Evolutionary conservation across 1,140 invertebrate genomes (phyloP).

Genomic region (Drosophila busckii): DNA sequence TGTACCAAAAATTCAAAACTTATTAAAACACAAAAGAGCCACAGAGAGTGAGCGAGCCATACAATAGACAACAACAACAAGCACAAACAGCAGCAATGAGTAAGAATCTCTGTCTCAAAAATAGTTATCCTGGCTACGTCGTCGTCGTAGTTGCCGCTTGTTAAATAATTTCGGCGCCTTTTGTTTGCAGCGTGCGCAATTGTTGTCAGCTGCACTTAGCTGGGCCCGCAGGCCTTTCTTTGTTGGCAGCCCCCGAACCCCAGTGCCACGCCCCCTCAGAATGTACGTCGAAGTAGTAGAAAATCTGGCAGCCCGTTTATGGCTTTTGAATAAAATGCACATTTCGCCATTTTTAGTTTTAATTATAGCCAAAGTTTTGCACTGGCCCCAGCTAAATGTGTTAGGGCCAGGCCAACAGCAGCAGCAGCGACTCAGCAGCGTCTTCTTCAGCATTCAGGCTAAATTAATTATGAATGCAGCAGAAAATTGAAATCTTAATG

Average conservation of each 20-base stretch:
- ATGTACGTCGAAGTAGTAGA: too few species aligned
- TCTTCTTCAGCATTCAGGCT: too few species aligned
- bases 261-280: background rate
- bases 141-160: constrained; percentile 44
- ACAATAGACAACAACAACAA: too few species aligned
- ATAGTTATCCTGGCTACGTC: constrained; percentile 12
- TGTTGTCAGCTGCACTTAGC: constrained; percentile 70
- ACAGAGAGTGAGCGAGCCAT: constrained; percentile 38
- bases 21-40: constrained; percentile 64
- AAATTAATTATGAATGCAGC: constrained; percentile 60
- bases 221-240: constrained; percentile 41
- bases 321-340: constrained; percentile 50
- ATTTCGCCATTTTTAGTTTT: constrained; percentile 64
- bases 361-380: constrained; percentile 63
- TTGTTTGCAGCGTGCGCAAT: constrained; percentile 49
- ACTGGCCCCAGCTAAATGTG: constrained; percentile 56
- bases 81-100: constrained; percentile 3
- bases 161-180: constrained; percentile 64
- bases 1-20: constrained; percentile 62
- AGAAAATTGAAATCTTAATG: constrained; percentile 24
- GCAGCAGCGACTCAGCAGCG: constrained; percentile 27
- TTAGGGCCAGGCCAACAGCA: constrained; percentile 40
- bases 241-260: constrained; percentile 14
- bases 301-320: background rate
- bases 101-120: constrained; percentile 12